Evolutionary conservation across 23 tunicate genomes (phyloP).

Genomic region (Phallusia fumigata): DNA sequence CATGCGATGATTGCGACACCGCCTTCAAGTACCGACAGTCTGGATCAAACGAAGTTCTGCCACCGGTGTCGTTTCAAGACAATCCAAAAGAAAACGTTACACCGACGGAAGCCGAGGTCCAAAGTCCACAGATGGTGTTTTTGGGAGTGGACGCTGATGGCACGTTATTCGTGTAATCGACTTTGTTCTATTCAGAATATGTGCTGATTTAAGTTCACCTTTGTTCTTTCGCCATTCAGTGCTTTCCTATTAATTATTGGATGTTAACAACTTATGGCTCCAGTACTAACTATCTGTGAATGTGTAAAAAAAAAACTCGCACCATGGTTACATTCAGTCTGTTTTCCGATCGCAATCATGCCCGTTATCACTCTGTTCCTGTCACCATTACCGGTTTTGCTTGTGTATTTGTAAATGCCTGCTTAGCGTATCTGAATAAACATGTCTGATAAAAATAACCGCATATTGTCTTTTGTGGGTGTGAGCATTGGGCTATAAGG

Average conservation of each 20-base stretch:
- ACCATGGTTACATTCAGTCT: too few species aligned
- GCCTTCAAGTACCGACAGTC: background rate
- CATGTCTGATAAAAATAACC: background rate
- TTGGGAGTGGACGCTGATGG: conserved; percentile 29
- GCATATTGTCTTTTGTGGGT: too few species aligned
- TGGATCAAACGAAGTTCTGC: background rate
- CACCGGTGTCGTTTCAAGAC: conserved; percentile 8
- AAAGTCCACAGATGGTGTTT: conserved; percentile 11
- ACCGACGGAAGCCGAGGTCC: background rate
- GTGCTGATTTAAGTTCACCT: background rate
- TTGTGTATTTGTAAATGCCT: background rate
- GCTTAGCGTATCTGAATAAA: background rate
- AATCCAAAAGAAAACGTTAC: background rate
- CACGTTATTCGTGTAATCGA: conserved; percentile 24
- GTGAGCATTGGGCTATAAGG: too few species aligned
- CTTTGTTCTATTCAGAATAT: background rate
- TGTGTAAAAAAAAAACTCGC: too few species aligned
- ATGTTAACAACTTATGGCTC: too few species aligned
- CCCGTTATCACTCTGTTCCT: background rate
- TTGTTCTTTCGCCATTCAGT: too few species aligned
- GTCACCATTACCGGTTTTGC: background rate
- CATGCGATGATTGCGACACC: background rate
- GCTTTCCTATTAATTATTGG: too few species aligned
- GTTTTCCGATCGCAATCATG: too few species aligned
- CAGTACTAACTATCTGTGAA: too few species aligned